Conservation (phyloP, 1,140 invertebrate species). For the Fragariocoptes setiger region DNA sequence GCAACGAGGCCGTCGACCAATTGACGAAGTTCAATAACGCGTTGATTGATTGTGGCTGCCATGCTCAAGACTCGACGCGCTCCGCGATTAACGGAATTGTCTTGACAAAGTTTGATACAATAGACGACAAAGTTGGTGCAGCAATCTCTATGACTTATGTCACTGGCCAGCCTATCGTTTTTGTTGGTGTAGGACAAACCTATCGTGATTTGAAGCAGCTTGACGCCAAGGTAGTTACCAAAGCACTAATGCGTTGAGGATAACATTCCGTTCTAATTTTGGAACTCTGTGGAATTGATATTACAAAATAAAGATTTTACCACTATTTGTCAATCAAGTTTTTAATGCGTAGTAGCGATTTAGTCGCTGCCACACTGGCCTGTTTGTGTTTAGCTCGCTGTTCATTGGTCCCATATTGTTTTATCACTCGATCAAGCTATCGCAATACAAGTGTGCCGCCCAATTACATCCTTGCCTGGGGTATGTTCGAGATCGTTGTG, state of each 20-base stretch:
- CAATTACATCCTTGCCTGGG: too few species aligned
- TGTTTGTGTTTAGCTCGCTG: too few species aligned
- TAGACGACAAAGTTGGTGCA: constrained; percentile 48
- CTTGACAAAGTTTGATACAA: constrained; percentile 28
- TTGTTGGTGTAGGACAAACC: constrained; percentile 96
- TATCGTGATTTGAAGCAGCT: constrained; percentile 88
- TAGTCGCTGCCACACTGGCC: too few species aligned
- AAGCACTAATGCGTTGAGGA: constrained; percentile 52
- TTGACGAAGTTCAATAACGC: constrained; percentile 95
- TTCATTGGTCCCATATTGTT: too few species aligned
- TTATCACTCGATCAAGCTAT: too few species aligned
- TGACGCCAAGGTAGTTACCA: constrained; percentile 83
- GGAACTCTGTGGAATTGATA: too few species aligned
- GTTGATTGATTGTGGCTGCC: constrained; percentile 18
- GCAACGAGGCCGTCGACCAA: constrained; percentile 99
- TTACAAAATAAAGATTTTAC: too few species aligned
- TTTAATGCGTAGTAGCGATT: too few species aligned
- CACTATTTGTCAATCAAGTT: too few species aligned
- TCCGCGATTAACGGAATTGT: constrained; percentile 25
- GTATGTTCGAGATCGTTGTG: too few species aligned
- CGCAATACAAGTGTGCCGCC: too few species aligned
- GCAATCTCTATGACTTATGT: constrained; percentile 99
- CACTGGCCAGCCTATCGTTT: constrained; percentile 95
- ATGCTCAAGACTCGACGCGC: not conserved
- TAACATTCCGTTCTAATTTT: too few species aligned